Percentiles rank a stretch among this genome's conserved stretches.
Evolutionary conservation across 2,113 vertebrate genomes (phyloP).

Genomic region (Coreoperca whiteheadi): DNA sequence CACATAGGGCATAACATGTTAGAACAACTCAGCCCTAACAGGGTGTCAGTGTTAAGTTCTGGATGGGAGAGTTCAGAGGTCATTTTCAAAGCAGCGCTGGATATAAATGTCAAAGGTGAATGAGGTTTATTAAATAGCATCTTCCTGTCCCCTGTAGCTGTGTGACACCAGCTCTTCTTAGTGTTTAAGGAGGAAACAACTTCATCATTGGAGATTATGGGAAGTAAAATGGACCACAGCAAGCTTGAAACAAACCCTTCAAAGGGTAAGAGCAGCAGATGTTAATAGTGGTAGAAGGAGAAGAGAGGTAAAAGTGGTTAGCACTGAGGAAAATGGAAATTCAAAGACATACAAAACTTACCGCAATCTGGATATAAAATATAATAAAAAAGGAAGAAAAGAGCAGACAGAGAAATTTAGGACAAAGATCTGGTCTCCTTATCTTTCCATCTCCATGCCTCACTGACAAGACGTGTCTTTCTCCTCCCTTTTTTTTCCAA

Average conservation of each 20-base stretch:
- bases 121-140: constrained; percentile 48
- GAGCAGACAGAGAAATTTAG: constrained; percentile 90
- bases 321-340: constrained; percentile 65
- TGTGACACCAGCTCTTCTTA: constrained; percentile 28
- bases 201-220: constrained; percentile 52
- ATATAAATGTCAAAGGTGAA: constrained; percentile 56
- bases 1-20: constrained; percentile 43
- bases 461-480: constrained; percentile 1
- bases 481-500: background rate
- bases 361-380: constrained; percentile 95
- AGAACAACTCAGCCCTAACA: constrained; percentile 49
- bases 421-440: constrained; percentile 39
- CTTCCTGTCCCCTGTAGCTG: constrained; percentile 19
- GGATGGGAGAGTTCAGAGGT: constrained; percentile 50
- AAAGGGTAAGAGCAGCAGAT: constrained; percentile 44
- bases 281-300: constrained; percentile 74
- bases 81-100: constrained; percentile 49
- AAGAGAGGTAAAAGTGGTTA: constrained; percentile 71
- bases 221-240: constrained; percentile 70
- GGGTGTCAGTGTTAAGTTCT: constrained; percentile 49
- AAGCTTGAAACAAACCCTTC: constrained; percentile 63
- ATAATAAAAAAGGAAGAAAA: constrained; percentile 86
- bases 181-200: constrained; percentile 31
- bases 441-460: constrained; percentile 14
- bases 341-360: constrained; percentile 88